These are phyloP conservation scores for Graptemys geographica DNA, from an alignment of 2,797 vertebrate species.

Conservation along the genomic window DNA sequence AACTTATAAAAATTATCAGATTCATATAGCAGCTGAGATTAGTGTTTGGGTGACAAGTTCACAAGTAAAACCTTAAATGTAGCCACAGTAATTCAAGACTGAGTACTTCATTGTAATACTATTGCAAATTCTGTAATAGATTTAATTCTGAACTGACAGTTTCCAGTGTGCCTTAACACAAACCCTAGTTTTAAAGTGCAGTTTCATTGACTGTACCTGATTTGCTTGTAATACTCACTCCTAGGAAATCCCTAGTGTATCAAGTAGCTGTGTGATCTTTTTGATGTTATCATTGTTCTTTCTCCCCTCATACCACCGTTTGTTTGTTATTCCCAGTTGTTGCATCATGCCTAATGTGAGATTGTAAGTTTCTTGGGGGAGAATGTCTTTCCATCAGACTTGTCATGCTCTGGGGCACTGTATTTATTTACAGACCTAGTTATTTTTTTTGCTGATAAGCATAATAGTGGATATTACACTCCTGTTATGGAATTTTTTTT, in stretches of 20 bases:
- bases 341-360: neutral
- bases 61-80: neutral
- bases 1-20: conserved; percentile 20
- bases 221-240: neutral
- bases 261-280: neutral
- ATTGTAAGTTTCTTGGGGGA: neutral
- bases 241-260: neutral
- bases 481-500: neutral
- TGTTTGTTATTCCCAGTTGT: neutral
- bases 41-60: neutral
- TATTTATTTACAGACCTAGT: neutral
- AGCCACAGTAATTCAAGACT: neutral
- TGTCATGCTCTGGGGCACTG: neutral
- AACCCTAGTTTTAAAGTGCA: neutral
- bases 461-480: neutral
- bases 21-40: conserved; percentile 23
- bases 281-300: neutral
- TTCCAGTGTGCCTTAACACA: neutral
- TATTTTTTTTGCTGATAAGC: neutral
- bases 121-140: neutral
- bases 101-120: neutral
- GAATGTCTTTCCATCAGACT: neutral
- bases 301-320: neutral
- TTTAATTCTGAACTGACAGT: neutral
- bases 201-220: neutral